Evolutionary conservation across 2,113 vertebrate genomes (phyloP), one percentile per base, ranked within the genome.

Genomic region (Chinchilla lanigera): DNA sequence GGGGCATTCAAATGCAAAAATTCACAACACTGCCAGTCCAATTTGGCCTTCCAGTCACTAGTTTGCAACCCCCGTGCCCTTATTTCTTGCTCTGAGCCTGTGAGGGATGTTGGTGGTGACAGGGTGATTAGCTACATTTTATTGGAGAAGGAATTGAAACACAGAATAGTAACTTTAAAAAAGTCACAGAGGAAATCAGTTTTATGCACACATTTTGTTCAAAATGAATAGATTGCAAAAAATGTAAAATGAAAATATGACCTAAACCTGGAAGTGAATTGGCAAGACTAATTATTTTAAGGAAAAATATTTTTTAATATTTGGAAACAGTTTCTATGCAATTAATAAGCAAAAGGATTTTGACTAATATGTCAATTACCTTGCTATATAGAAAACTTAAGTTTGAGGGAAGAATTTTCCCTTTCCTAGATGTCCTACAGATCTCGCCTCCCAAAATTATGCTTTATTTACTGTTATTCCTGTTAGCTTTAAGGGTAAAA

Each of bases 91-190:
- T 81, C 65, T 61, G 61, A 90, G 82, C 26, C 90, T 93, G n/a
- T 86, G 92, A 90, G 60, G 52, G 61, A 78, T 92, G 81, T 82
- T 97, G 65, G 41, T 75, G 81, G 81, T 86, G 75, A 97, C 71
- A 95, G 71, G 33, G 71, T 63, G 82, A 97, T 97, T 86, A 97
- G 67, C 93, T 93, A 58, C 56, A 92, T 97, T 94, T 97, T 97
- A 69, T 75, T 89, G 93, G 47, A 93, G 85, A 97, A 96, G 61
- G 78, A 97, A 90, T 7, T 78, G 67, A 98, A 96, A 88, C 35
- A 83, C 44, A 89, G 60, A 89, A 83, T 12, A 58, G 88, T 61
- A 88, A 97, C 58, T 97, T 94, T 86, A 38, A 44, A 88, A 85
- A 95, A 95, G 52, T 73, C 92, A 94, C 67, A 92, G 2, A 58